A percentile compares a stretch with the other conserved stretches of the same genome.
These are phyloP conservation scores for Cotesia glomerata DNA, from an alignment of 1,140 invertebrate genomes.

Conservation along the genomic window DNA sequence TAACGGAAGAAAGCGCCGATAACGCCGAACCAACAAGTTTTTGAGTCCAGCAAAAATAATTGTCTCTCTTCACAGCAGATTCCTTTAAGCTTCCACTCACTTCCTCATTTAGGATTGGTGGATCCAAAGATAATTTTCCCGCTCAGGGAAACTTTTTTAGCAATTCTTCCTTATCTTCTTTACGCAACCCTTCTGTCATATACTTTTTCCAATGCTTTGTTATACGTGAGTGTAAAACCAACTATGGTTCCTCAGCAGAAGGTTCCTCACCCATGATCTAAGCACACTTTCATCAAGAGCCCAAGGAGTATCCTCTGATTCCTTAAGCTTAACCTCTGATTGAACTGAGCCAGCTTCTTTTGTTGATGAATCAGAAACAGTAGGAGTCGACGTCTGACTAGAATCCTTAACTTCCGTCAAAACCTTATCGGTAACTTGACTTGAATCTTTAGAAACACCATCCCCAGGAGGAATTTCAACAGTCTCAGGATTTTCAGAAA, in stretches of 20 bases:
- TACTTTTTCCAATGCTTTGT: conserved; percentile 11
- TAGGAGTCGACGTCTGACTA: neutral
- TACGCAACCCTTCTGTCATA: conserved; percentile 23
- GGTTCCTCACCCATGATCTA: neutral
- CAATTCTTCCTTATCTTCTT: conserved; percentile 19
- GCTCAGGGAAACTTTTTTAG: conserved; percentile 31
- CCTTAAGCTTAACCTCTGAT: neutral
- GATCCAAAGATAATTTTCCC: conserved; percentile 21
- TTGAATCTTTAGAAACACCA: no score
- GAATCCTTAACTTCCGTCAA: no score
- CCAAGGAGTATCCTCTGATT: neutral
- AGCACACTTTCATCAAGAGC: neutral
- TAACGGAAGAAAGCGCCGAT: neutral
- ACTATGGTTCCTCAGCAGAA: neutral
- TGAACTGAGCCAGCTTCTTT: neutral
- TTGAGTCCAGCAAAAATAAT: neutral
- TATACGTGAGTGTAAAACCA: conserved; percentile 5
- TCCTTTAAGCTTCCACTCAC: neutral
- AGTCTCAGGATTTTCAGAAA: no score
- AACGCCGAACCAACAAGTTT: no score
- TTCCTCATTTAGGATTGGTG: conserved; percentile 18
- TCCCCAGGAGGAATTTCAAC: no score
- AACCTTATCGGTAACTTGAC: no score
- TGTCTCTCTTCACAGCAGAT: neutral
- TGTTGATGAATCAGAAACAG: neutral